A percentile compares a stretch with the other conserved stretches of the same genome.
These are phyloP conservation scores for Perca schrenkii DNA, from an alignment of 2,113 vertebrate genomes.

Conservation along the genomic window DNA sequence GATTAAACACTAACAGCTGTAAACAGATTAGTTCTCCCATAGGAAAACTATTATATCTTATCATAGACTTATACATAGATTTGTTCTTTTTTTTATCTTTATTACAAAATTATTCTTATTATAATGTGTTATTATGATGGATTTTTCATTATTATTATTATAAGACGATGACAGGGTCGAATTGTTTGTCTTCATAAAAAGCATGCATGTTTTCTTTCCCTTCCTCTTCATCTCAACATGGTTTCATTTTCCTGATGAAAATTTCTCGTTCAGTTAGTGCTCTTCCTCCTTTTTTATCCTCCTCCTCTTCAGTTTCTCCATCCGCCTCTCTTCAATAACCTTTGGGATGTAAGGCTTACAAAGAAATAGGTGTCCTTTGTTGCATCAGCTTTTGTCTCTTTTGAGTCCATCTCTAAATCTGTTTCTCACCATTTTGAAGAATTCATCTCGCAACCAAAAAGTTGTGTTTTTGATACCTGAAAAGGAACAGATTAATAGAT, in stretches of 20 bases:
- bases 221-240: conserved; percentile 50
- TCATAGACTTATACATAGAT: conserved; percentile 78
- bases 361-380: conserved; percentile 71
- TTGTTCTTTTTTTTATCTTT: conserved; percentile 66
- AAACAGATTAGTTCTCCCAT: conserved; percentile 74
- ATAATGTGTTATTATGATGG: conserved; percentile 72
- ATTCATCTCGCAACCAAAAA: conserved; percentile 63
- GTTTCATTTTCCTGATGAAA: conserved; percentile 51
- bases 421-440: conserved; percentile 60
- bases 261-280: conserved; percentile 45
- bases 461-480: conserved; percentile 79
- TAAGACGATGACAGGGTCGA: conserved; percentile 74
- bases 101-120: conserved; percentile 81
- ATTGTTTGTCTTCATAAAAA: conserved; percentile 79
- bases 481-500: conserved; percentile 81
- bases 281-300: conserved; percentile 22
- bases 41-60: conserved; percentile 72
- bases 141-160: conserved; percentile 65
- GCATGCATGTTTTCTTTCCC: conserved; percentile 82
- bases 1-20: conserved; percentile 73
- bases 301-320: conserved; percentile 22
- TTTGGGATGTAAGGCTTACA: conserved; percentile 82
- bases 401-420: conserved; percentile 53
- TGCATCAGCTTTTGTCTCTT: conserved; percentile 64
- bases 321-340: conserved; percentile 60